Percentiles rank a stretch among this genome's conserved stretches.
phyloP scores from a whole-genome alignment of 92 coral and sea anemone genomes.

The Zoanthus sociatus region DNA sequence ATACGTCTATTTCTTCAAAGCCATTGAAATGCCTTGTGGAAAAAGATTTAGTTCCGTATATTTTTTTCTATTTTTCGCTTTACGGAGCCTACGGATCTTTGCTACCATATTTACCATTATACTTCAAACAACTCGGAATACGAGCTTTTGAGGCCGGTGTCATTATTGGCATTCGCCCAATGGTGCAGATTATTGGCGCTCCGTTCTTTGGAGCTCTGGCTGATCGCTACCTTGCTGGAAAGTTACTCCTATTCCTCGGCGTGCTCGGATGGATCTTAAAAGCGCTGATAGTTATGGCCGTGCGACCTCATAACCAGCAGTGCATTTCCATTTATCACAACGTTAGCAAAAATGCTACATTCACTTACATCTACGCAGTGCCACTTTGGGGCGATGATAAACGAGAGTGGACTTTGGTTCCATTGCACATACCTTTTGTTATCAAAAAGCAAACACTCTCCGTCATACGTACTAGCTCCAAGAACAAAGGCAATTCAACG shows the following conservation, averaged over 20 bases:
- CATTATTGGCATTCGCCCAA: constrained; percentile 76
- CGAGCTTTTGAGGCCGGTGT: constrained; percentile 73
- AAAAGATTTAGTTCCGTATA: constrained; percentile 67
- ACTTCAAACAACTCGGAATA: constrained; percentile 75
- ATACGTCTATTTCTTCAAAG: not conserved
- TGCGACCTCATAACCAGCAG: constrained; percentile 69
- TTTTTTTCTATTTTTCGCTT: constrained; percentile 70
- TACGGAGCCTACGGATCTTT: constrained; percentile 78
- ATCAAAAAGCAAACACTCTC: not conserved
- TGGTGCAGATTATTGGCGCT: constrained; percentile 73
- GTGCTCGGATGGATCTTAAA: constrained; percentile 69
- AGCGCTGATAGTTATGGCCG: constrained; percentile 63
- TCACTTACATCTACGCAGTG: constrained; percentile 37
- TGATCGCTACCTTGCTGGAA: constrained; percentile 67
- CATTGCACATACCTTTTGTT: not conserved
- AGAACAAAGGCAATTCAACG: not conserved
- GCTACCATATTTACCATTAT: constrained; percentile 75
- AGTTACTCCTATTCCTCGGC: constrained; percentile 65
- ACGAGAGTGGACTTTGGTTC: constrained; percentile 44
- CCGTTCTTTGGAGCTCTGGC: constrained; percentile 72
- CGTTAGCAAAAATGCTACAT: constrained; percentile 42
- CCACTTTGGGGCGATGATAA: constrained; percentile 25
- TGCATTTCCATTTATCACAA: constrained; percentile 70
- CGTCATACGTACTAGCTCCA: not conserved
- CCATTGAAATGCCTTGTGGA: constrained; percentile 51